Evolutionary conservation across 2,797 vertebrate genomes (phyloP).

Genomic region (Scomberomorus guttatus): DNA sequence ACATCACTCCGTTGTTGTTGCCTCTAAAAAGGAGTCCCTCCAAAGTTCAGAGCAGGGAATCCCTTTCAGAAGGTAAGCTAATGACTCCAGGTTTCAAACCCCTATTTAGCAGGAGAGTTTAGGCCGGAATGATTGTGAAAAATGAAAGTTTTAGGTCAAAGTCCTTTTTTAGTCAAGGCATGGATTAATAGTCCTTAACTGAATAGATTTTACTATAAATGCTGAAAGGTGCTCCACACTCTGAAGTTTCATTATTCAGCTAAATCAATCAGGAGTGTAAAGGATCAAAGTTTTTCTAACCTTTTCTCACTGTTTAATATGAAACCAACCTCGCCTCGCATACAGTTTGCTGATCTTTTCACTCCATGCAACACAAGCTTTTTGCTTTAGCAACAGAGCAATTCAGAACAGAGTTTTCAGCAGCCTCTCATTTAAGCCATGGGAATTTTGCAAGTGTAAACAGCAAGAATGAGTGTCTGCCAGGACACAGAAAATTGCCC

Average conservation of each 20-base stretch:
- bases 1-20: conserved; percentile 66
- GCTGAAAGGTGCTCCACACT: conserved; percentile 11
- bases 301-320: conserved; percentile 28
- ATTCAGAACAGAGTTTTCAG: conserved; percentile 47
- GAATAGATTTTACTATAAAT: conserved; percentile 51
- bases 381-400: conserved; percentile 47
- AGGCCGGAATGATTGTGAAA: conserved; percentile 61
- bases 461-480: conserved; percentile 42
- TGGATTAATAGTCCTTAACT: conserved; percentile 63
- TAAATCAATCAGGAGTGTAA: conserved; percentile 29
- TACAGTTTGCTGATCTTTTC: conserved; percentile 34
- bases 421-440: conserved; percentile 53
- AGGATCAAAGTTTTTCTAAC: conserved; percentile 21
- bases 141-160: conserved; percentile 75
- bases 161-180: conserved; percentile 40
- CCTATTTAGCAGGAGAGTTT: conserved; percentile 51
- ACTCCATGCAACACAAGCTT: conserved; percentile 3
- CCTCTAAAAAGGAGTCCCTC: conserved; percentile 54
- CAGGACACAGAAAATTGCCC: conserved; percentile 35
- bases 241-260: conserved; percentile 56
- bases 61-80: conserved; percentile 68
- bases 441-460: conserved; percentile 65
- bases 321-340: conserved; percentile 26
- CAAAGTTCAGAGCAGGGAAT: conserved; percentile 62
- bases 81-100: conserved; percentile 62